These are phyloP conservation scores for Muscina levida DNA, from an alignment of 2,888 invertebrate genomes.

Conservation along the genomic window DNA sequence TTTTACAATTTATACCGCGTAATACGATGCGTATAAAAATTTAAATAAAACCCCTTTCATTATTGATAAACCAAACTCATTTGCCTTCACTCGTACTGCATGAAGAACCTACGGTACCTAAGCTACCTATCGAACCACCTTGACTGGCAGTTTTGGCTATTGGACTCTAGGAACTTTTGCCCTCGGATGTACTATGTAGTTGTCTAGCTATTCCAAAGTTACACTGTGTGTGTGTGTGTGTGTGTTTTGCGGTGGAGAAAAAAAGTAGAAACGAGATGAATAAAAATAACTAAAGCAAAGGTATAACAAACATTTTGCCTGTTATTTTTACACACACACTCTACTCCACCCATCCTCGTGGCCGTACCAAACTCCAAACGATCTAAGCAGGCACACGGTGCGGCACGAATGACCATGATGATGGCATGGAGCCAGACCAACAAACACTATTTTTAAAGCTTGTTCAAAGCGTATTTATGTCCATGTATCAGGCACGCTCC, in stretches of 20 bases:
- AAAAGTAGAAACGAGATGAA: slow-evolving; percentile 1
- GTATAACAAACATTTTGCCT: slow-evolving; percentile 38
- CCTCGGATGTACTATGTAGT: too few relatives aligned
- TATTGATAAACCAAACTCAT: neutral
- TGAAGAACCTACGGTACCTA: neutral
- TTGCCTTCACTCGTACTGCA: neutral
- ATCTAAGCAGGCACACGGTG: slow-evolving; percentile 14
- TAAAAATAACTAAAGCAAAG: slow-evolving; percentile 38
- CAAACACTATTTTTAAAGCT: slow-evolving; percentile 51
- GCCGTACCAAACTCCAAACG: slow-evolving; percentile 23
- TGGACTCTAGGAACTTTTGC: neutral
- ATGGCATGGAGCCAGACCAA: slow-evolving; percentile 57
- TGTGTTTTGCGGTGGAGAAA: neutral
- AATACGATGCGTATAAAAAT: too few relatives aligned
- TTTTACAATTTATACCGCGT: too few relatives aligned
- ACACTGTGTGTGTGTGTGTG: neutral
- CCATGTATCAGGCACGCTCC: slow-evolving; percentile 1
- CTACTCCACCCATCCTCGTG: slow-evolving; percentile 11
- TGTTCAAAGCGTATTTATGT: slow-evolving; percentile 31
- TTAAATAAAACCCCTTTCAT: too few relatives aligned
- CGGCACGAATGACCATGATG: slow-evolving; percentile 31
- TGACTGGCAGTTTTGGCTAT: neutral
- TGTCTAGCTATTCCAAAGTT: neutral
- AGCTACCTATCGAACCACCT: neutral
- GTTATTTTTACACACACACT: slow-evolving; percentile 24